Percentiles rank a stretch among this genome's conserved stretches.
These are phyloP conservation scores for Bacillus rossius DNA, from an alignment of 1,140 invertebrate species.

Conservation along the genomic window DNA sequence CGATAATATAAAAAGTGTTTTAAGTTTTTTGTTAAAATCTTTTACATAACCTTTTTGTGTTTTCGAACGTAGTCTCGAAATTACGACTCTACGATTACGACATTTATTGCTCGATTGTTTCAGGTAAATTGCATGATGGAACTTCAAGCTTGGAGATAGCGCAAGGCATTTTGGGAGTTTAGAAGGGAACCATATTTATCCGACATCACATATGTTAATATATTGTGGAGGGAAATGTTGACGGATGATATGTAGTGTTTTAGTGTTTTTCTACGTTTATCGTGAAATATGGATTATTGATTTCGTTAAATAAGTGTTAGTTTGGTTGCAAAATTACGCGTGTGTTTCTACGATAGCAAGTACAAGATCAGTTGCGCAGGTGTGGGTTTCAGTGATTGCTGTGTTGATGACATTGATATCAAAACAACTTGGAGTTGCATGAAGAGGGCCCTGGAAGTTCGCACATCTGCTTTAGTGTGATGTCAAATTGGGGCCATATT, in stretches of 20 bases:
- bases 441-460: background rate
- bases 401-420: slow-evolving; percentile 24
- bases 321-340: background rate
- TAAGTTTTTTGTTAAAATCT: no score
- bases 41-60: no score
- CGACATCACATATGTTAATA: slow-evolving; percentile 28
- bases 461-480: slow-evolving; percentile 31
- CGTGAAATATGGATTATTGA: no score
- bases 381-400: slow-evolving; percentile 29
- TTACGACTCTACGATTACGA: no score
- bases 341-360: slow-evolving; percentile 7
- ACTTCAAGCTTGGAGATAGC: slow-evolving; percentile 19
- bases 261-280: slow-evolving; percentile 1
- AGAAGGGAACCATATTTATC: slow-evolving; percentile 40
- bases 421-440: slow-evolving; percentile 21
- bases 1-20: no score
- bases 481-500: slow-evolving; percentile 31
- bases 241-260: slow-evolving; percentile 6
- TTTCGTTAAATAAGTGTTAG: no score
- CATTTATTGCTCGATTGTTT: slow-evolving; percentile 5
- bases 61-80: no score
- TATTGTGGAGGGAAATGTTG: slow-evolving; percentile 23
- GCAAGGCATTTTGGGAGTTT: slow-evolving; percentile 38
- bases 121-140: slow-evolving; percentile 11
- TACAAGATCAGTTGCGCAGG: slow-evolving; percentile 28